A percentile compares a stretch with the other conserved stretches of the same genome.
Conservation (phyloP, 2,113 vertebrate species). For the Ancistrus triradiatus region DNA sequence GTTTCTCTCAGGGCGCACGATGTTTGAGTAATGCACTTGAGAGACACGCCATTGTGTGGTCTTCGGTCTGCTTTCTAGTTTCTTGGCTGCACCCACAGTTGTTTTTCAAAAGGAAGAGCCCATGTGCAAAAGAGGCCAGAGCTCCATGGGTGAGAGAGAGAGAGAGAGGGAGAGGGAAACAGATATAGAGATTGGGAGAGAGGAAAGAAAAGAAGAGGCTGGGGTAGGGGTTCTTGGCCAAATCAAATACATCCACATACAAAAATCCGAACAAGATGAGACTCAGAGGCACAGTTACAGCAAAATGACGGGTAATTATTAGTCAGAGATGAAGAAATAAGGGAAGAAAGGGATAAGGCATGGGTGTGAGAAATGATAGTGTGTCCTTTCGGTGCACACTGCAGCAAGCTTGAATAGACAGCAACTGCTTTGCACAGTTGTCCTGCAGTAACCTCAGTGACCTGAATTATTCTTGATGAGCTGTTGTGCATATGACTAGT, state of each 20-base stretch:
- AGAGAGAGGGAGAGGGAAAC: no score
- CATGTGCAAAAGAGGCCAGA: conserved; percentile 46
- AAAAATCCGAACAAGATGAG: no score
- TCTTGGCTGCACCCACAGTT: conserved; percentile 53
- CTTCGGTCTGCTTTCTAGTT: conserved; percentile 39
- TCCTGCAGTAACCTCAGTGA: no score
- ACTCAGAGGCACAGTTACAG: neutral
- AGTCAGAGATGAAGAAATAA: neutral
- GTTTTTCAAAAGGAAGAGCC: conserved; percentile 55
- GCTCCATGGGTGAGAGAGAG: conserved; percentile 28
- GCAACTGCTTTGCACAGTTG: no score
- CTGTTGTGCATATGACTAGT: no score
- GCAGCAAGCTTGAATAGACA: no score
- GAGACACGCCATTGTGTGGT: conserved; percentile 40
- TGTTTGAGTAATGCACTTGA: conserved; percentile 48
- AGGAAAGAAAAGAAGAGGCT: conserved; percentile 14
- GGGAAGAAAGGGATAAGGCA: neutral
- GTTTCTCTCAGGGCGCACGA: conserved; percentile 51
- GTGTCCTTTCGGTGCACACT: no score
- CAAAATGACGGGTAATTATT: conserved; percentile 2
- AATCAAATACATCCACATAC: conserved; percentile 14
- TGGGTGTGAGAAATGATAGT: no score
- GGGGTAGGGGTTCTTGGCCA: neutral
- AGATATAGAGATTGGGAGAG: conserved; percentile 34
- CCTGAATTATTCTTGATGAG: no score